Evolutionary conservation across 2,113 vertebrate species (phyloP).

Genomic region (Progne subis): DNA sequence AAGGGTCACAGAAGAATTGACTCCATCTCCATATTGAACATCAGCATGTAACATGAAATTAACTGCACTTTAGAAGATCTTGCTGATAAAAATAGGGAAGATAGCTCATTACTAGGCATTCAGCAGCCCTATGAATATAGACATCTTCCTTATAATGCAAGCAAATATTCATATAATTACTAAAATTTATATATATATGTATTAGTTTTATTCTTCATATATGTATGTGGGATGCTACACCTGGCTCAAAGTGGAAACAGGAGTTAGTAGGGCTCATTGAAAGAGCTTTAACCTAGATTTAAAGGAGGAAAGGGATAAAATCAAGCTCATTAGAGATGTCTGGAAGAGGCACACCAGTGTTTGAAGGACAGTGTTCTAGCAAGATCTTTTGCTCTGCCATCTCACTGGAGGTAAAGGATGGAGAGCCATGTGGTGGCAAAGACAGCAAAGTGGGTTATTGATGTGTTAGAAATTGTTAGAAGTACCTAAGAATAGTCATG

Average conservation of each 20-base stretch:
- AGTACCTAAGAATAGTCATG: not conserved
- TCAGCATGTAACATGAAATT: not conserved
- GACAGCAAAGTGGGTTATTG: not conserved
- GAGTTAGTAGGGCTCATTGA: not conserved
- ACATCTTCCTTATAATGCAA: not conserved
- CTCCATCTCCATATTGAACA: not conserved
- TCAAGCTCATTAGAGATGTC: not conserved
- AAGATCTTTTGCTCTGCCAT: not conserved
- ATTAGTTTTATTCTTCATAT: not conserved
- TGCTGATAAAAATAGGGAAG: not conserved
- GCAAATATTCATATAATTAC: not conserved
- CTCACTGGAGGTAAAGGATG: not conserved
- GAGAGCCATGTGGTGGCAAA: not conserved
- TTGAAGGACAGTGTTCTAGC: not conserved
- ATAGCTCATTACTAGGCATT: not conserved
- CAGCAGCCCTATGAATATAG: not conserved
- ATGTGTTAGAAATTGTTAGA: not conserved
- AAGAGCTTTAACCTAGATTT: not conserved
- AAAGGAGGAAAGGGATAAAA: not conserved
- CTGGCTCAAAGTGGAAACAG: not conserved
- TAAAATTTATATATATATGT: not conserved
- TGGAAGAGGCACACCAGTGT: not conserved
- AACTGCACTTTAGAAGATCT: not conserved
- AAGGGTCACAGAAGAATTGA: slow-evolving; percentile 6
- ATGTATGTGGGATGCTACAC: not conserved